phyloP scores from a whole-genome alignment of 2,797 vertebrate genomes.

The Potorous gilbertii region DNA sequence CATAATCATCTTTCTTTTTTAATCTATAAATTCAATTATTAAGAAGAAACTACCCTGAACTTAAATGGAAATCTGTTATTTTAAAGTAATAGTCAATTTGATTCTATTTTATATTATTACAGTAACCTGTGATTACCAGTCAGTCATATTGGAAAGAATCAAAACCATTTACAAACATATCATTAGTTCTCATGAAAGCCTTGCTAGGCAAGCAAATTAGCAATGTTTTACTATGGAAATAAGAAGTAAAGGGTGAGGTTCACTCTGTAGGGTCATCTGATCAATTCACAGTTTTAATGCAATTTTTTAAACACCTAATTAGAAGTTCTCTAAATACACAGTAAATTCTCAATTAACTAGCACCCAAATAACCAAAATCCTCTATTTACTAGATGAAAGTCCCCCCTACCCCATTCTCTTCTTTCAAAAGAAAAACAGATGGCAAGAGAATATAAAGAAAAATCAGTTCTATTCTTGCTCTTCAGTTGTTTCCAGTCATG shows the following conservation, averaged over 20 bases:
- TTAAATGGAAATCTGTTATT: not conserved
- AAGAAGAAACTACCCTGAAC: not conserved
- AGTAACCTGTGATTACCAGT: not conserved
- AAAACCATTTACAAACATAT: not conserved
- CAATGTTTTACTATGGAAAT: not conserved
- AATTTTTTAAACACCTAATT: not conserved
- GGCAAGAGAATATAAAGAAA: not conserved
- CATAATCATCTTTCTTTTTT: not conserved
- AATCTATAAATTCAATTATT: not conserved
- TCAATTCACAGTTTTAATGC: not conserved
- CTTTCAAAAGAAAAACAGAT: not conserved
- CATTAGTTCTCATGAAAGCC: not conserved
- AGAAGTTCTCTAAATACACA: not conserved
- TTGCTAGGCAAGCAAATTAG: not conserved
- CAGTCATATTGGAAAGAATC: not conserved
- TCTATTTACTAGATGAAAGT: not conserved
- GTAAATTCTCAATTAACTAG: not conserved
- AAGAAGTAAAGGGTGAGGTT: not conserved
- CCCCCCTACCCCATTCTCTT: not conserved
- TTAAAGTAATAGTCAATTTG: not conserved
- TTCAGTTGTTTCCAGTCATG: not conserved
- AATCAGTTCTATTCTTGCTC: not conserved
- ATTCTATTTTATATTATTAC: not conserved
- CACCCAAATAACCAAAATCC: not conserved
- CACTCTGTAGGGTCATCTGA: not conserved